Conservation (phyloP, 2,113 vertebrate species). For the Microtus montanus region DNA sequence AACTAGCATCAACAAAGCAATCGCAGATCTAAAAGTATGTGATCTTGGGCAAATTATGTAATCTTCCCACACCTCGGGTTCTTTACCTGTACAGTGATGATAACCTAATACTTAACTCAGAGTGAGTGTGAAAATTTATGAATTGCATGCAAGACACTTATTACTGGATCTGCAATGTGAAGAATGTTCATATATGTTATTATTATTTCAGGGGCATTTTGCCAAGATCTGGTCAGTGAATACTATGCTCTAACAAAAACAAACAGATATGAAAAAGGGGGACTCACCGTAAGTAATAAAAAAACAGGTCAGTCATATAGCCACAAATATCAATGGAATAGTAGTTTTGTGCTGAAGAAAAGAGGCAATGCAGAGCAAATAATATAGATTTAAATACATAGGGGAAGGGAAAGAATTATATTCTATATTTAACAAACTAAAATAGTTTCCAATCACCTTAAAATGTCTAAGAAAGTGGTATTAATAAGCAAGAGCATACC, state of each 20-base stretch:
- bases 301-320: neutral
- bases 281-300: neutral
- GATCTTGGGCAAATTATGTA: neutral
- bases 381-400: constrained; percentile 8
- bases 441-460: constrained; percentile 59
- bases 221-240: neutral
- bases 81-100: neutral
- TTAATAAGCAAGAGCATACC: constrained; percentile 80
- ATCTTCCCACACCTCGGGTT: neutral
- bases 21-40: neutral
- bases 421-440: constrained; percentile 18
- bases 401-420: constrained; percentile 10
- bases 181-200: neutral
- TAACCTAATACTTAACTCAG: neutral
- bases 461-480: constrained; percentile 67
- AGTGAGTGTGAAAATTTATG: neutral
- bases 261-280: neutral
- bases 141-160: neutral
- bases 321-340: neutral
- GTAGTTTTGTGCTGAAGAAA: neutral
- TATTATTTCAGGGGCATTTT: constrained; percentile 8
- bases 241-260: neutral
- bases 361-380: constrained; percentile 31
- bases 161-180: neutral
- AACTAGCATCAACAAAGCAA: neutral